Percentiles rank a stretch among this genome's conserved stretches.
phyloP scores from a whole-genome alignment of 2,888 invertebrate genomes.

The Pecten maximus region DNA sequence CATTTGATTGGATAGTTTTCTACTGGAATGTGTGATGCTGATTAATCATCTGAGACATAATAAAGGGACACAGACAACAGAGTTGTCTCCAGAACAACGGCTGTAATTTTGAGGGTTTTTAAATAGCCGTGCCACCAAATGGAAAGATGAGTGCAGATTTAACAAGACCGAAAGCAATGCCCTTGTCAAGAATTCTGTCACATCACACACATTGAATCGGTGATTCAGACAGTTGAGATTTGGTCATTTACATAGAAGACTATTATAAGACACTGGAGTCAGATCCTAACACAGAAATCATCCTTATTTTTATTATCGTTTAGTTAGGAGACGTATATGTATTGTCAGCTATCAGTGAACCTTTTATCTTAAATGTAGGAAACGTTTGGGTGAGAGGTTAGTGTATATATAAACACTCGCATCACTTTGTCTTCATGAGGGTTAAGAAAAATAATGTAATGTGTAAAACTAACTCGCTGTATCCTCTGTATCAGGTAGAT shows the following conservation, averaged over 20 bases:
- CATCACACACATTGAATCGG: not conserved
- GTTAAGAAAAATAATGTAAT: too few species aligned
- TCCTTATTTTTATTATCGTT: not conserved
- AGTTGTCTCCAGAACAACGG: not conserved
- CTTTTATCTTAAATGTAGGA: too few species aligned
- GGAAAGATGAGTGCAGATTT: not conserved
- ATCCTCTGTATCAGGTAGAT: not conserved
- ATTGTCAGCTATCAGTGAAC: too few species aligned
- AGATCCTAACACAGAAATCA: not conserved
- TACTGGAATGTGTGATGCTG: not conserved
- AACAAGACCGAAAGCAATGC: not conserved
- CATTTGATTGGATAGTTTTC: not conserved
- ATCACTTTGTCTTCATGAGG: too few species aligned
- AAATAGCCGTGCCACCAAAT: slow-evolving; percentile 10
- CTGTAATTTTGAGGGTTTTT: slow-evolving; percentile 7
- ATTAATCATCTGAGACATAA: not conserved
- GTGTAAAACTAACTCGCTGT: too few species aligned
- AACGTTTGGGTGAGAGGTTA: too few species aligned
- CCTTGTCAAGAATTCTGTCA: not conserved
- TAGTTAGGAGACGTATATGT: not conserved
- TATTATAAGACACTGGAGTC: too few species aligned
- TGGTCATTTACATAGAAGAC: not conserved
- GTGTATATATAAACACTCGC: too few species aligned
- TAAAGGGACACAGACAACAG: not conserved
- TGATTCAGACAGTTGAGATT: not conserved